These are phyloP conservation scores for Drosophila auraria DNA, from an alignment of 1,140 invertebrate species.

Conservation along the genomic window DNA sequence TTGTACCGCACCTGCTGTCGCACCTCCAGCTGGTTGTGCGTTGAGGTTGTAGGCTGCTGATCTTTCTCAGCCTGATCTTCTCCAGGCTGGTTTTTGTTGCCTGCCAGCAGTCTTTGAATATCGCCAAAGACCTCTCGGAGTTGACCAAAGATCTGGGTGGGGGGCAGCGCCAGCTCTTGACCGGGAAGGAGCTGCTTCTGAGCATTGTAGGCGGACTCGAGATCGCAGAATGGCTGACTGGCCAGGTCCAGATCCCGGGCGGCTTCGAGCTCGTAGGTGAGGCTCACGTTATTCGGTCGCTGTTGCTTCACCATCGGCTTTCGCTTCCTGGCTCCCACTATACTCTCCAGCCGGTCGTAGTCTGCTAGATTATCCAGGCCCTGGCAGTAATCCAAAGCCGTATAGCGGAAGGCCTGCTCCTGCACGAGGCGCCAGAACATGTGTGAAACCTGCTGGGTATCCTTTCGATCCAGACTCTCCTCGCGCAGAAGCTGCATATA, in stretches of 20 bases:
- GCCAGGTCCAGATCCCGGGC: conserved; percentile 18
- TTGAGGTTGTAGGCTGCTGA: conserved; percentile 8
- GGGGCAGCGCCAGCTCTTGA: conserved; percentile 45
- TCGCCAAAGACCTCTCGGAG: conserved; percentile 50
- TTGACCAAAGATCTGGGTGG: conserved; percentile 58
- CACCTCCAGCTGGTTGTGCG: conserved; percentile 35
- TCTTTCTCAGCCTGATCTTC: neutral
- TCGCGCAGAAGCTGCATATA: conserved; percentile 36
- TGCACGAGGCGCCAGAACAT: conserved; percentile 65
- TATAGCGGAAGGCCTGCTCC: conserved; percentile 67
- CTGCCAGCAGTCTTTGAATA: conserved; percentile 48
- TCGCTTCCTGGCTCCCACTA: conserved; percentile 8
- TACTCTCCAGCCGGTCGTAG: conserved; percentile 60
- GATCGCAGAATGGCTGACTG: conserved; percentile 37
- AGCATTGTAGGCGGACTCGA: conserved; percentile 70
- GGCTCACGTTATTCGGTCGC: conserved; percentile 18
- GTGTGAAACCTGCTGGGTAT: conserved; percentile 59
- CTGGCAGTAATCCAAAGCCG: conserved; percentile 62
- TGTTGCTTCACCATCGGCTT: conserved; percentile 30
- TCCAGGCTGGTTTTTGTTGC: neutral
- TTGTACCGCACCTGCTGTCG: conserved; percentile 51
- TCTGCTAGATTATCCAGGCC: conserved; percentile 66
- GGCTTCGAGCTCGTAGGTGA: conserved; percentile 39
- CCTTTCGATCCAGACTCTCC: conserved; percentile 1
- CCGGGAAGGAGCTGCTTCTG: conserved; percentile 46